Base-by-base conservation (phyloP, 2,797 vertebrate species). In the Cottoperca gobio region DNA sequence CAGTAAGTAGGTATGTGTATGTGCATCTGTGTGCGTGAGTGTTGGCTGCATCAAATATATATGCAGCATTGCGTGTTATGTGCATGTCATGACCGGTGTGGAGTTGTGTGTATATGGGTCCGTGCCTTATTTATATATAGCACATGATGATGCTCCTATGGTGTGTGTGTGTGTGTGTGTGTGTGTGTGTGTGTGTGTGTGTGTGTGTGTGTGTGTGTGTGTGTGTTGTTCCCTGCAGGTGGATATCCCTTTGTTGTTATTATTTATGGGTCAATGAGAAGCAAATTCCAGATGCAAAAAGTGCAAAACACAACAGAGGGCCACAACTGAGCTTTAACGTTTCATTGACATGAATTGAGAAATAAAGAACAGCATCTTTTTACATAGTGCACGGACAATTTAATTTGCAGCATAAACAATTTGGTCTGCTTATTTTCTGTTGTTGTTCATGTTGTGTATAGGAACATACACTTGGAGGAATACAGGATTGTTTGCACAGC, bases 171-270 rank as follows among this genome's bases (percentile, higher is more conserved):
- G 59, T 70, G 43, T 57, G 45, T 71, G 60, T 71, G 37, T 39
- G 60, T 76, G 59, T 57, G 64, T 61, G 57, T 57, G 58, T 59
- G 19, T 64, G 57, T 57, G 11, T 65, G 19, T 73, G 21, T 70
- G 31, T 42, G 62, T 54, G 61, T 60, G 31, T 46, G 57, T 69
- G 70, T 17, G 23, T 59, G 23, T n/a, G 21, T 66, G 53, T 26
- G 50, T 40, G 48, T 26, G 53, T 35, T 58, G 14, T 75, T 49
- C 40, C 35, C 65, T 70, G 63, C 69, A 81, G 69, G 81, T 88
- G 77, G 71, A 76, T 71, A 79, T 83, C 65, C 55, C 62, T 76
- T 81, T 81, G 72, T 74, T 67, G 35, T 52, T 63, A 69, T 88
- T 75, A 84, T 50, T 66, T 43, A 64, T 28, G 46, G 79, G 69